Percentiles rank a stretch among this genome's conserved stretches.
Evolutionary conservation across 2,113 vertebrate genomes (phyloP).

Genomic region (Cavia aperea): DNA sequence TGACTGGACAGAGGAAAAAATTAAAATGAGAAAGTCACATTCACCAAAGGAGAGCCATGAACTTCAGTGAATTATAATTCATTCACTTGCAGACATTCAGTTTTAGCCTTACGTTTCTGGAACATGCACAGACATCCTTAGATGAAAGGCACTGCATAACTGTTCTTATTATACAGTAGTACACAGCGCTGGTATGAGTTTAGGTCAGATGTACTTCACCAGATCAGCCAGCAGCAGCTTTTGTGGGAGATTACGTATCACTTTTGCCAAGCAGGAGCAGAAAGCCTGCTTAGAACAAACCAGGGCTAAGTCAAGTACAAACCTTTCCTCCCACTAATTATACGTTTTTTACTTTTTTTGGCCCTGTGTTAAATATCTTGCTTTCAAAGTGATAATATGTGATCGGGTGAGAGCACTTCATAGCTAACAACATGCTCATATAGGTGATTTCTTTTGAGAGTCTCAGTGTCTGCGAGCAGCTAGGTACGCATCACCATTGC

Average conservation of each 20-base stretch:
- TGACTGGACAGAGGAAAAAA: background rate
- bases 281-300: background rate
- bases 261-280: background rate
- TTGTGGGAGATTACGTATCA: background rate
- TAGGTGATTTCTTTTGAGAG: background rate
- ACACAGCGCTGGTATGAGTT: fast-evolving
- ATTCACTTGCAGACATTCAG: background rate
- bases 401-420: background rate
- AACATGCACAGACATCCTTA: background rate
- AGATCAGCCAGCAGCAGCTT: background rate
- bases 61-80: background rate
- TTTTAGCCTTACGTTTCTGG: constrained; percentile 2
- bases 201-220: background rate
- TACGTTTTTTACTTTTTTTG: background rate
- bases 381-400: background rate
- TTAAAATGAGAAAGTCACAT: background rate
- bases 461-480: background rate
- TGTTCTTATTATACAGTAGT: background rate
- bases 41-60: background rate
- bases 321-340: background rate
- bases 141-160: background rate
- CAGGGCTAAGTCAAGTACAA: background rate
- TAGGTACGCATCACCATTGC: background rate
- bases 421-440: background rate
- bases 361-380: constrained; percentile 12